These are phyloP conservation scores for Gymnobelideus leadbeateri DNA, from an alignment of 2,113 vertebrate genomes.

Conservation along the genomic window DNA sequence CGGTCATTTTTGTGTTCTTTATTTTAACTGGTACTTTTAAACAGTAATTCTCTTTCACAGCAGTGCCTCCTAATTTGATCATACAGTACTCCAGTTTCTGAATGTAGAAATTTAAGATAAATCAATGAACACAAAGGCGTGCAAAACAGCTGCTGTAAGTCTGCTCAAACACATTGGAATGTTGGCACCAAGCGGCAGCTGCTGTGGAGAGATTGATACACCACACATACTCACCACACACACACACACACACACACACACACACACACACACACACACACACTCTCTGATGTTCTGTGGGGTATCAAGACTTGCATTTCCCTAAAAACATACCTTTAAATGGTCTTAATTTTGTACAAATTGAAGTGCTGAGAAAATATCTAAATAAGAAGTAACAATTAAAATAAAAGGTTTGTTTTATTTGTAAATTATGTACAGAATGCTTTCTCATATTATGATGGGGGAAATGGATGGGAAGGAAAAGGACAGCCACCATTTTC, in stretches of 20 bases:
- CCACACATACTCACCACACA: not conserved
- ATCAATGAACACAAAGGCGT: constrained; percentile 85
- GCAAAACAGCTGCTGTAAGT: constrained; percentile 83
- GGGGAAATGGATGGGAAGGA: constrained; percentile 68
- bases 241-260: not conserved
- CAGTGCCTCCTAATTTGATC: constrained; percentile 74
- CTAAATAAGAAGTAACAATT: constrained; percentile 89
- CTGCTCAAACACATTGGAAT: constrained; percentile 89
- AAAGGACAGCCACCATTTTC: constrained; percentile 69
- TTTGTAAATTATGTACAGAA: constrained; percentile 90
- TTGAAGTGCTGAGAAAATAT: constrained; percentile 85
- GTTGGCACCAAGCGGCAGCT: constrained; percentile 89
- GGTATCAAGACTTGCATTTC: constrained; percentile 82
- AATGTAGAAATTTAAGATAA: constrained; percentile 80
- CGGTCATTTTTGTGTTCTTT: constrained; percentile 69
- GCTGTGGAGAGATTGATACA: constrained; percentile 85
- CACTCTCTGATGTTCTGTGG: constrained; percentile 78
- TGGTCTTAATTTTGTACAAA: constrained; percentile 85
- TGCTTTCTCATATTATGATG: constrained; percentile 80
- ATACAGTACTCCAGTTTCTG: constrained; percentile 77
- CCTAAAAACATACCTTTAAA: constrained; percentile 84
- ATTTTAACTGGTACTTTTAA: constrained; percentile 69
- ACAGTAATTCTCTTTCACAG: constrained; percentile 78
- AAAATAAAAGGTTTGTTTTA: constrained; percentile 88
- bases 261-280: not conserved